These are phyloP conservation scores for Serranus cabrilla DNA, from an alignment of 2,797 vertebrate species.

Conservation along the genomic window DNA sequence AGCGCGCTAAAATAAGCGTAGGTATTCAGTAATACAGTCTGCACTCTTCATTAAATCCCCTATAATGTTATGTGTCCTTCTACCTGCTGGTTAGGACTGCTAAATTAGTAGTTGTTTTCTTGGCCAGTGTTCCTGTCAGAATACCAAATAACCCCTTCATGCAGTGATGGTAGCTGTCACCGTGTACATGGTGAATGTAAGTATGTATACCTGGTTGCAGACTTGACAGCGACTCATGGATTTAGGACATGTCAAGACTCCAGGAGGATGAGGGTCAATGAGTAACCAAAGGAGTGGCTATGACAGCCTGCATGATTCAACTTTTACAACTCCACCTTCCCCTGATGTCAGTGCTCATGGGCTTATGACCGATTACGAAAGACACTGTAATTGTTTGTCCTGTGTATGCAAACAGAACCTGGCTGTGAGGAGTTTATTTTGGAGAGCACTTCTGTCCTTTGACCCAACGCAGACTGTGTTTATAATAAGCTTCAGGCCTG, in stretches of 20 bases:
- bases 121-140: constrained; percentile 23
- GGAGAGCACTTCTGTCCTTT: neutral
- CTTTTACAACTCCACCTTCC: constrained; percentile 49
- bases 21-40: constrained; percentile 63
- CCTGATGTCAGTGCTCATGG: constrained; percentile 41
- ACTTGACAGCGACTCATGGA: constrained; percentile 37
- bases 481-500: neutral
- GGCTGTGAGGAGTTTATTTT: neutral
- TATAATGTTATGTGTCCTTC: constrained; percentile 59
- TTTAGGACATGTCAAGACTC: constrained; percentile 41
- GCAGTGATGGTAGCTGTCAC: constrained; percentile 21
- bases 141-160: constrained; percentile 33
- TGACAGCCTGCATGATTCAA: constrained; percentile 69
- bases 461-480: neutral
- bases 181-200: constrained; percentile 15
- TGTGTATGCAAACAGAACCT: neutral
- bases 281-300: constrained; percentile 78
- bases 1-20: constrained; percentile 70
- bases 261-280: constrained; percentile 63
- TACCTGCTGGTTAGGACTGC: constrained; percentile 55
- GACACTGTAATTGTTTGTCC: constrained; percentile 31
- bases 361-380: constrained; percentile 43
- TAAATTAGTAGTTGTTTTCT: constrained; percentile 59
- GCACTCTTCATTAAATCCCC: constrained; percentile 58
- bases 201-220: constrained; percentile 30